phyloP scores from a whole-genome alignment of 2,888 invertebrate genomes.

The Papilio demoleus region DNA sequence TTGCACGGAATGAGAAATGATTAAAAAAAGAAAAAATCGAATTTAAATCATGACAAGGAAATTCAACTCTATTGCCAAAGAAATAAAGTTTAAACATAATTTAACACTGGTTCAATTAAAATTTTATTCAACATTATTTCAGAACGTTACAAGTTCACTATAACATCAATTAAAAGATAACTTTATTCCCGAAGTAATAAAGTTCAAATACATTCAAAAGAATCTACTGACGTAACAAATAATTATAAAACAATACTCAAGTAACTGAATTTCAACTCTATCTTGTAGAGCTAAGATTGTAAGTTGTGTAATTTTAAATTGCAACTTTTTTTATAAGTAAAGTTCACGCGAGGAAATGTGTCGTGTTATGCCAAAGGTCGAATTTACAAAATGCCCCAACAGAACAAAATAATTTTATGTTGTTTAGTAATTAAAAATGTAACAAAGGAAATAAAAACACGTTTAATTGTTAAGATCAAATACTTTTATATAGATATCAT shows the following conservation, averaged over 20 bases:
- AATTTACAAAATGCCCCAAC: slow-evolving; percentile 46
- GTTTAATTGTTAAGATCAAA: background rate
- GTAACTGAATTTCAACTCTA: slow-evolving; percentile 29
- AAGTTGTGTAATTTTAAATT: slow-evolving; percentile 9
- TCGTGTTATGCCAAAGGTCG: slow-evolving; percentile 75
- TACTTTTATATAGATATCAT: background rate
- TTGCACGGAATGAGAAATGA: slow-evolving; percentile 33
- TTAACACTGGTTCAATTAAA: slow-evolving; percentile 51
- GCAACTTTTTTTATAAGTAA: slow-evolving; percentile 36
- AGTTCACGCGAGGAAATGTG: slow-evolving; percentile 46
- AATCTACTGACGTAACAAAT: background rate
- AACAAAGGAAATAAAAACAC: slow-evolving; percentile 32
- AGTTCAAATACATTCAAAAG: slow-evolving; percentile 13
- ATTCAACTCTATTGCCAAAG: background rate
- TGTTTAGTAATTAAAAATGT: slow-evolving; percentile 27
- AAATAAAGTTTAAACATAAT: slow-evolving; percentile 48
- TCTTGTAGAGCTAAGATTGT: background rate
- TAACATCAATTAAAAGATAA: slow-evolving; percentile 26
- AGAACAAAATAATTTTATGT: slow-evolving; percentile 41
- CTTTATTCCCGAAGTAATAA: background rate
- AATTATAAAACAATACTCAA: background rate
- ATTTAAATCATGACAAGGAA: background rate
- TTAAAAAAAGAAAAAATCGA: slow-evolving; percentile 28
- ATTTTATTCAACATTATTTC: slow-evolving; percentile 48
- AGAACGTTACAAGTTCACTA: slow-evolving; percentile 30